Percentiles rank a stretch among this genome's conserved stretches.
Evolutionary conservation across 2,797 vertebrate genomes (phyloP).

Genomic region (Varecia variegata): DNA sequence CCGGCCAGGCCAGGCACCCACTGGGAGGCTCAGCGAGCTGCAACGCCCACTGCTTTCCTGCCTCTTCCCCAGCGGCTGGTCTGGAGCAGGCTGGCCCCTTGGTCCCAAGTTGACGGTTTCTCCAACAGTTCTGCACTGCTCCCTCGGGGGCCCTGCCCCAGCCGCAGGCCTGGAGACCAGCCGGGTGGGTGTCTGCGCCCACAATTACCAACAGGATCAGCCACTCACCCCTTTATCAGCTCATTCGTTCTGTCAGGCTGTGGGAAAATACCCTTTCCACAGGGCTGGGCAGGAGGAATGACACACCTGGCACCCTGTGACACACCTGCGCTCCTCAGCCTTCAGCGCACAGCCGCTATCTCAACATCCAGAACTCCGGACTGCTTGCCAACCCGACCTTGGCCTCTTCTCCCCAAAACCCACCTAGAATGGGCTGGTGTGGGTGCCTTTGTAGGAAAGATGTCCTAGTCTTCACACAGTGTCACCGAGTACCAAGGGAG

Average conservation of each 20-base stretch:
- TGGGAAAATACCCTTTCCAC: conserved; percentile 63
- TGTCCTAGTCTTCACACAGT: no score
- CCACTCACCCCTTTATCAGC: neutral
- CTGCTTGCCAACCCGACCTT: no score
- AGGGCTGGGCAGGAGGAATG: conserved; percentile 60
- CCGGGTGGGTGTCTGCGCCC: neutral
- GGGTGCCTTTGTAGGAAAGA: no score
- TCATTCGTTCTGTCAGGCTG: conserved; percentile 21
- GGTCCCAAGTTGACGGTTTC: neutral
- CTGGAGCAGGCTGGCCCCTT: no score
- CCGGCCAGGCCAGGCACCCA: no score
- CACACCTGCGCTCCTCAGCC: neutral
- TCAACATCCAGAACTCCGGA: neutral
- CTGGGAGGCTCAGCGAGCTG: neutral
- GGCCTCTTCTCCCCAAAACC: neutral
- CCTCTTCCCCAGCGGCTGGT: neutral
- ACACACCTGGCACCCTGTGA: no score
- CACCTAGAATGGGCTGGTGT: rapidly evolving
- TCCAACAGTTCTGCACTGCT: no score
- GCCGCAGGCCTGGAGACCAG: no score
- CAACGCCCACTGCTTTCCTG: neutral
- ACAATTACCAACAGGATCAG: neutral
- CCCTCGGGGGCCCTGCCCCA: neutral
- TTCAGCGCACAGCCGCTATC: neutral
- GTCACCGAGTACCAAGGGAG: no score